Base-by-base conservation (phyloP, 2,113 vertebrate species). In the Equus quagga region DNA sequence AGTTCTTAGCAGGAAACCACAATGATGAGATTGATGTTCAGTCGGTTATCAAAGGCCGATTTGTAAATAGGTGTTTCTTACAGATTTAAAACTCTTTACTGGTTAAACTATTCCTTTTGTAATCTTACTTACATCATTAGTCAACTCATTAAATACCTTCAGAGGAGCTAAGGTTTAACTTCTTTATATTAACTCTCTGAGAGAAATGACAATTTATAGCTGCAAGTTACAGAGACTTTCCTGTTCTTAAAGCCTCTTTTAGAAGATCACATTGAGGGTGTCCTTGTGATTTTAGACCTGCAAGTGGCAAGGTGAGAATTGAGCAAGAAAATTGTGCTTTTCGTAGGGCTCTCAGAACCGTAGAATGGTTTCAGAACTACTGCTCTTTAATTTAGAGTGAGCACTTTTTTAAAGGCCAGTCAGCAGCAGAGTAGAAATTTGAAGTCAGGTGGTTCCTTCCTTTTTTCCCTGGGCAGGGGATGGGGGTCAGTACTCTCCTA, bases 1-100 rank as follows among this genome's bases (percentile, higher is more conserved):
- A 97, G 33, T 78, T 79, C 67, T 89, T 81, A 90, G 89, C 91
- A 89, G 60, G 69, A 92, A 92, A n/a, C 13, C 84, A 5, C 72
- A 89, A 8, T 69, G 19, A 83, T 33, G 76, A 98, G 86, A 95
- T 56, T 95, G 51, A 62, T 64, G 94, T 89, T 19, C 92, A 79
- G 73, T 97, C 10, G 49, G 3, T 91, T 86, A 67, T 89, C 60
- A 82, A 60, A 75, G 36, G 58, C 83, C 73, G 3, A 28, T 60
- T 97, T 95, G 26, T 79, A 82, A 64, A 26, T 41, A 19, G 8
- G 1, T 82, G 33, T 88, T 83, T 93, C 49, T 88, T 85, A 91
- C 1, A 72, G 18, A 78, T 67, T 80, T 91, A 88, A 86, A 91
- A 93, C 4, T 78, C 12, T 80, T 93, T 46, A 21, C 8, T 70